Evolutionary conservation across 2,888 invertebrate genomes (phyloP).

Genomic region (Gisinianus flammeolus): DNA sequence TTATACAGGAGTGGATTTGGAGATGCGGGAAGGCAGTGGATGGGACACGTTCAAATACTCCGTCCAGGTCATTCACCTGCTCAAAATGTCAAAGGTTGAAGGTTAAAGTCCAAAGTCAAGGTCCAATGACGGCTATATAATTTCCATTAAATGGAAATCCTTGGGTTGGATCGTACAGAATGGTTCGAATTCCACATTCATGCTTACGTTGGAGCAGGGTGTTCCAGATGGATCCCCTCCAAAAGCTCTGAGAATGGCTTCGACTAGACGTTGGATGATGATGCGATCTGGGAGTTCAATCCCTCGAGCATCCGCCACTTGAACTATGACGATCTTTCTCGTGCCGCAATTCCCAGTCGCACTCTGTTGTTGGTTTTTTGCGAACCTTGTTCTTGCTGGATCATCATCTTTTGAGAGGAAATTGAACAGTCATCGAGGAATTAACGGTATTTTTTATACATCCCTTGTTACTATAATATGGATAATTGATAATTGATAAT

Average conservation of each 20-base stretch:
- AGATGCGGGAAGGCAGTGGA: background rate
- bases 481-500: too few relatives aligned
- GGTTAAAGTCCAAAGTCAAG: too few relatives aligned
- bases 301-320: background rate
- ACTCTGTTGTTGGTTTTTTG: background rate
- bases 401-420: background rate
- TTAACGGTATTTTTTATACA: too few relatives aligned
- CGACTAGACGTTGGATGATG: background rate
- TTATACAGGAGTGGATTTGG: background rate
- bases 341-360: background rate
- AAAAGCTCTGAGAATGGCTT: background rate
- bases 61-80: background rate
- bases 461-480: too few relatives aligned
- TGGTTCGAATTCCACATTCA: background rate
- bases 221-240: background rate
- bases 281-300: constrained; percentile 1
- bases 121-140: too few relatives aligned
- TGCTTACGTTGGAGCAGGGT: background rate
- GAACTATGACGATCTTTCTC: background rate
- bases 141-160: background rate
- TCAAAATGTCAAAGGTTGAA: background rate
- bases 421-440: background rate
- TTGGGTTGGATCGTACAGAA: background rate
- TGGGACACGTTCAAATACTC: background rate
- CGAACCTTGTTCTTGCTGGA: background rate